Conservation (phyloP, 2,113 vertebrate species). For the Actenoides hombroni region DNA sequence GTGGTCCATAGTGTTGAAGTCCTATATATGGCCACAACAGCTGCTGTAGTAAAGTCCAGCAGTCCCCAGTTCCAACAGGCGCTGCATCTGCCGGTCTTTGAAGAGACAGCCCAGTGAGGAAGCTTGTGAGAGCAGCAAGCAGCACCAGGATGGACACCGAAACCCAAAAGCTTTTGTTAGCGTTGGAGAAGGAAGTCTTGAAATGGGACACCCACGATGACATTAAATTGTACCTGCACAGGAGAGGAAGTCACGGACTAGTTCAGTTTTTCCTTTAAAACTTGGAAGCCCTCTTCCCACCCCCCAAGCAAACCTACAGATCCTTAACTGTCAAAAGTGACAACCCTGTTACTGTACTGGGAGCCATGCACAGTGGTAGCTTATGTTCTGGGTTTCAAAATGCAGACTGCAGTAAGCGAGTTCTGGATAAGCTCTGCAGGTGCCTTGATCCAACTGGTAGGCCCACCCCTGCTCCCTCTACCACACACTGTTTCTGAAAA, state of each 20-base stretch:
- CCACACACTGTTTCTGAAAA: neutral
- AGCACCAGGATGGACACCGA: constrained; percentile 79
- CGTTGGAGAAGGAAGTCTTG: constrained; percentile 62
- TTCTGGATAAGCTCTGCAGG: neutral
- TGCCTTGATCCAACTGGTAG: neutral
- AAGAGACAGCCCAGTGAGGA: constrained; percentile 85
- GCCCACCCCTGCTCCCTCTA: neutral
- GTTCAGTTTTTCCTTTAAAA: neutral
- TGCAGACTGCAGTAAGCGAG: too few species aligned
- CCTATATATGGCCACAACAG: constrained; percentile 88
- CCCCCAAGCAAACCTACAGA: neutral
- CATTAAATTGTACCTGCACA: constrained; percentile 36
- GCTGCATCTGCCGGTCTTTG: constrained; percentile 86
- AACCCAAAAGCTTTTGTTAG: constrained; percentile 78
- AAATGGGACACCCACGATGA: constrained; percentile 35
- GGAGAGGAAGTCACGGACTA: neutral
- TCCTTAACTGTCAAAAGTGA: neutral
- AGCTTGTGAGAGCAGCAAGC: constrained; percentile 82
- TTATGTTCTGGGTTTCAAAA: neutral
- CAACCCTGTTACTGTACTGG: neutral
- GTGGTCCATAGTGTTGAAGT: constrained; percentile 86
- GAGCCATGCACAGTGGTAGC: neutral
- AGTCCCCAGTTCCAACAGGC: constrained; percentile 83
- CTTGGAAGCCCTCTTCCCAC: neutral
- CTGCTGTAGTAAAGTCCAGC: constrained; percentile 90